Base-by-base conservation (phyloP, 2,888 invertebrate genomes). In the Machimus rusticus region DNA sequence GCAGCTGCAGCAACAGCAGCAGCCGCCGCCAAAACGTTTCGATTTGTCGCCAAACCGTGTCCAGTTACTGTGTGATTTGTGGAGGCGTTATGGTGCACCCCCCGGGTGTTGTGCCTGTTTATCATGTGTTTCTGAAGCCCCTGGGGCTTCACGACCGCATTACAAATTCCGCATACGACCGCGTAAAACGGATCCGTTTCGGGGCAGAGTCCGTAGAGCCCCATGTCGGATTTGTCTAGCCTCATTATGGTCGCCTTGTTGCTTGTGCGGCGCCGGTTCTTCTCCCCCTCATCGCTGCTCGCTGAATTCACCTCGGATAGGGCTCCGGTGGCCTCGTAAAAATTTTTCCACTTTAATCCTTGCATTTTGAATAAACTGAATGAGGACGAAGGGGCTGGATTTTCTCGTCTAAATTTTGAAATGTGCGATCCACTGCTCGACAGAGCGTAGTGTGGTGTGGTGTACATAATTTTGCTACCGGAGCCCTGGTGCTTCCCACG, bases 121-220 rank as follows among this genome's bases (percentile, higher is more conserved):
- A 94, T 94, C 92, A 96, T 94, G 92, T 97, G 97, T 91, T 95
- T 94, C 90, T 95, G 95, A 86, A 96, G 94, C 82, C 96, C 96
- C 92, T 96, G 95, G 90, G 96, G 96, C 93, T 96, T 96, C 90
- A 97, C 95, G 91, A 95, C 95, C 89, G 95, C 94, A 89, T 95
- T 95, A 92, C 97, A 97, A 92, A 95, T 94, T 92, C 96, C 96
- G 93, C 97, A 97, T 90, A 96, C 95, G 88, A 96, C 96, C 88
- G 96, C 95, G 91, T 95, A 95, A 90, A 97, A 95, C 89, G 95
- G 94, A 93, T 97, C 96, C 92, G 95, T 94, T 90, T 96, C 96
- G 34, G 97, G 97, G 90, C 96, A 96, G 90, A 96, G 94, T 78
- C 96, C 96, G 92, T 96, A 97, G 87, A 96, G 94, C 90, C 94